Evolutionary conservation across 2,888 invertebrate genomes (phyloP), one percentile per base, ranked within the genome.

Genomic region (Phyllotreta striolata): DNA sequence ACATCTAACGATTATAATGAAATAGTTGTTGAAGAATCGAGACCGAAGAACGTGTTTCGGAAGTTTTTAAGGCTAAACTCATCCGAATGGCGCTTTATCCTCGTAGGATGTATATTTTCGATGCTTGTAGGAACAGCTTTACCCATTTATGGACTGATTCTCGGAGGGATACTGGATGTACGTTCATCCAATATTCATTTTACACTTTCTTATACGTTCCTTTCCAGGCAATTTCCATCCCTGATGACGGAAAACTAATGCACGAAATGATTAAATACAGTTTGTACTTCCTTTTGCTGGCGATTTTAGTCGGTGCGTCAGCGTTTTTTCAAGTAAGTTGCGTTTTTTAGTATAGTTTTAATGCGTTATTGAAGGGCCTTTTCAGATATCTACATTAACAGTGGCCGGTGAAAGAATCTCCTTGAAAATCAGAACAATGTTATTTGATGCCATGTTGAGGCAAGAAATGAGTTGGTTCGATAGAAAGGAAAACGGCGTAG

Each of bases 371-470:
- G 1, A 24, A 24, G 4, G 2, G 24, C 1, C 1, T 24, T 72
- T 74, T 37, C 64, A 81, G 79, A 74, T 78, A 35, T 79, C 76
- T 55, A 84, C 88, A 75, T 94, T 93, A 78, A 90, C 87, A 0
- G 82, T 91, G 34, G 91, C 94, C 41, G 94, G 95, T 37, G 94
- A 94, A 80, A 82, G 85, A 65, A 82, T 95, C 49, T 95, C 94
- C 0, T 86, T 88, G 74, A 84, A 93, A 62, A 78, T 95, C 2
- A 83, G 94, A 55, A 85, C 84, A 12, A 68, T 83, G 40, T 84
- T 89, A 79, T 92, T 92, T 71, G 83, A 82, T 46, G 85, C 88
- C 6, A 86, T 92, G 80, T 76, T 94, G 1, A 82, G 84, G 67
- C 93, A 91, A 80, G 92, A 92, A 77, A 85, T 91, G 62, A 88